Evolutionary conservation across 2,888 invertebrate species (phyloP).

Genomic region (Ryuthela nishihirai): DNA sequence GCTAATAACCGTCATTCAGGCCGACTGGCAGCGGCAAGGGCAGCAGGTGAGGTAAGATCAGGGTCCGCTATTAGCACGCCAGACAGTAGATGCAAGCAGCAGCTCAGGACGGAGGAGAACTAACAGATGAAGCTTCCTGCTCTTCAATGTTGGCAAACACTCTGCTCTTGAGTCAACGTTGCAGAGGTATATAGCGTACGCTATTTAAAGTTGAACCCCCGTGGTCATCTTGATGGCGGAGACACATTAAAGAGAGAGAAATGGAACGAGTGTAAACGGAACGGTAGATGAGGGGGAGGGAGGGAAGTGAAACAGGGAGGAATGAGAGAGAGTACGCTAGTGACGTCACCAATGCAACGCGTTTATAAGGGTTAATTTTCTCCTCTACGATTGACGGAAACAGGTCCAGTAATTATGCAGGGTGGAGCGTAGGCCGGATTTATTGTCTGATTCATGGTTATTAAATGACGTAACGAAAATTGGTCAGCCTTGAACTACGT

Average conservation of each 20-base stretch:
- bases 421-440: slow-evolving; percentile 21
- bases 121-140: no score
- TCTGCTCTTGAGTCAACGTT: no score
- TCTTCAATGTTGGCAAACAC: no score
- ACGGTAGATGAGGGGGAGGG: slow-evolving; percentile 2
- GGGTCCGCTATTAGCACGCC: no score
- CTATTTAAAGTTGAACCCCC: no score
- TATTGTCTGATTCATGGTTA: slow-evolving; percentile 30
- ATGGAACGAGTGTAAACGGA: neutral
- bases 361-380: slow-evolving; percentile 32
- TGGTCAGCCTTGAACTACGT: no score
- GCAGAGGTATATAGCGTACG: no score
- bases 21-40: slow-evolving; percentile 15
- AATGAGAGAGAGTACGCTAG: neutral
- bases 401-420: slow-evolving; percentile 26
- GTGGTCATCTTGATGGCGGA: no score
- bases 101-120: no score
- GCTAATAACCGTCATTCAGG: slow-evolving; percentile 26
- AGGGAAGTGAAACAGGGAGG: neutral
- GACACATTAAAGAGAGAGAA: slow-evolving; percentile 1
- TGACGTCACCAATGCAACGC: slow-evolving; percentile 26
- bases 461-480: no score
- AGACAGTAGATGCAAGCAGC: no score
- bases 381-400: slow-evolving; percentile 9
- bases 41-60: slow-evolving; percentile 28